Evolutionary conservation across 2,888 invertebrate genomes (phyloP).

Genomic region (Eupithecia centaureata): DNA sequence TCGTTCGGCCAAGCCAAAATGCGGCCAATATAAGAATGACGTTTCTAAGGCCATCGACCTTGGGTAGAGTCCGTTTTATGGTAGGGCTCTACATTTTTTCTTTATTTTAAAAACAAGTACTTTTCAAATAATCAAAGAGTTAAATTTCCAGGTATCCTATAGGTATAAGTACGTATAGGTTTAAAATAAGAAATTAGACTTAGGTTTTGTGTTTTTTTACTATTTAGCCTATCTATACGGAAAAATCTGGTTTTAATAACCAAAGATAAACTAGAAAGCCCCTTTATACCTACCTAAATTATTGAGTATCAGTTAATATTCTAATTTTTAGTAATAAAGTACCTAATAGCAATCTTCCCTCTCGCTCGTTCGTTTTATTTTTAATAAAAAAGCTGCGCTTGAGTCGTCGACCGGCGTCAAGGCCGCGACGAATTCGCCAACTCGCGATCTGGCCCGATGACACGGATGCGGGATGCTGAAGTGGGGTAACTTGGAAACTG

Average conservation of each 20-base stretch:
- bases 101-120: not conserved
- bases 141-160: no score
- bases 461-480: slow-evolving; percentile 25
- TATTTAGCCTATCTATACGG: not conserved
- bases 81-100: not conserved
- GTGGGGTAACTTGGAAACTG: slow-evolving; percentile 22
- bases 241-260: not conserved
- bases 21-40: slow-evolving; percentile 83
- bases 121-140: no score
- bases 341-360: slow-evolving; percentile 42
- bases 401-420: slow-evolving; percentile 75
- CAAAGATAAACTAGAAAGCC: no score
- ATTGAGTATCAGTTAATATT: no score
- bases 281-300: no score
- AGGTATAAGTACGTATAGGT: no score
- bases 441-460: slow-evolving; percentile 37
- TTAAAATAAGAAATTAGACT: not conserved
- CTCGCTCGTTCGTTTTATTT: slow-evolving; percentile 54
- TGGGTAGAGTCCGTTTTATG: slow-evolving; percentile 57
- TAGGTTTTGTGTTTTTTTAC: not conserved
- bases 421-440: slow-evolving; percentile 75
- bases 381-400: slow-evolving; percentile 60
- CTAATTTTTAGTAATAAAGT: slow-evolving; percentile 15
- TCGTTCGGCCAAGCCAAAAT: slow-evolving; percentile 78
- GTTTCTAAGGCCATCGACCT: slow-evolving; percentile 77